Evolutionary conservation across 2,113 vertebrate species (phyloP).

Genomic region (Sclerurus mexicanus): DNA sequence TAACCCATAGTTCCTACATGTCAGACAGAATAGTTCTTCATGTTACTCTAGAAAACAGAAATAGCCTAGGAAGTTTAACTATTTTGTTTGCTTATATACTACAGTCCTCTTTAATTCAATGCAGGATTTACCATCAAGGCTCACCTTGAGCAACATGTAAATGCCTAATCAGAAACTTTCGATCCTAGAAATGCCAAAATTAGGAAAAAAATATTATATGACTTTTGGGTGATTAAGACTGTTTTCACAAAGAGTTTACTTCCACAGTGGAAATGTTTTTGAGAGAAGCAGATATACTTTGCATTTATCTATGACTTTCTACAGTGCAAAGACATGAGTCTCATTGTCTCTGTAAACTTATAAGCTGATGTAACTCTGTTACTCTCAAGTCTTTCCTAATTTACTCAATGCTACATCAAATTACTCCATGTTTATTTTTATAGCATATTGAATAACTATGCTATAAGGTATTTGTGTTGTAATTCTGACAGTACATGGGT

Average conservation of each 20-base stretch:
- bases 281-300: not conserved
- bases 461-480: not conserved
- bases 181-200: not conserved
- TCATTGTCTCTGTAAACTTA: not conserved
- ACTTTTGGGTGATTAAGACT: not conserved
- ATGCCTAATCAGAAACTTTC: not conserved
- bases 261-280: not conserved
- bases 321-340: not conserved
- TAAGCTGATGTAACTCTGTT: not conserved
- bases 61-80: not conserved
- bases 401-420: not conserved
- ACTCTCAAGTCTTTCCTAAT: not conserved
- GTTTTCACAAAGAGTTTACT: not conserved
- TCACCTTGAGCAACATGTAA: not conserved
- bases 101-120: not conserved
- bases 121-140: not conserved
- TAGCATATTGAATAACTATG: not conserved
- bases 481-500: not conserved
- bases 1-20: not conserved
- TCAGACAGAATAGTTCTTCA: not conserved
- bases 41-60: not conserved
- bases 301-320: not conserved
- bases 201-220: not conserved
- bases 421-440: not conserved
- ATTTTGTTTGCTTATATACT: not conserved